These are phyloP conservation scores for Orgyia antiqua DNA, from an alignment of 2,888 invertebrate species.

Conservation along the genomic window DNA sequence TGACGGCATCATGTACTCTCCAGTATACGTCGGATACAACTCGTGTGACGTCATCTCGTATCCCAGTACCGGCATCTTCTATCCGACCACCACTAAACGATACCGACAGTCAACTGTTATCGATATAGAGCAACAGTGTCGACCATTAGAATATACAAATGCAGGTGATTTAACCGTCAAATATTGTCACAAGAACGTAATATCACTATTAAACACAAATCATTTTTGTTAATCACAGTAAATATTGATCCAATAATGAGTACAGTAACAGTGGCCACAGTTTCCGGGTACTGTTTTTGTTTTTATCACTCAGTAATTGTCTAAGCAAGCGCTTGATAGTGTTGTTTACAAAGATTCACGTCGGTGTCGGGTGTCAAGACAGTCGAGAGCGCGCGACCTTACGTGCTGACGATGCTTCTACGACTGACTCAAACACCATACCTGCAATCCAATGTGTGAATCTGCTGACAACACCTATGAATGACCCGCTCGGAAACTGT, in stretches of 20 bases:
- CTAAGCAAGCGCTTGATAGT: constrained; percentile 38
- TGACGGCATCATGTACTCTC: constrained; percentile 47
- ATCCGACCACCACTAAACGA: constrained; percentile 32
- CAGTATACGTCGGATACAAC: constrained; percentile 47
- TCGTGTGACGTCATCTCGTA: constrained; percentile 62
- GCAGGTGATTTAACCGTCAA: constrained; percentile 53
- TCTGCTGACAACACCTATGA: constrained; percentile 46
- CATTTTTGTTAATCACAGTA: constrained; percentile 31
- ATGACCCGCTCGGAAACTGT: constrained; percentile 39
- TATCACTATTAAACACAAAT: constrained; percentile 23
- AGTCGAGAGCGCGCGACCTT: constrained; percentile 39
- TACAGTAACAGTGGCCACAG: constrained; percentile 19
- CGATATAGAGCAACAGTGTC: constrained; percentile 37
- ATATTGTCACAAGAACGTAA: constrained; percentile 33
- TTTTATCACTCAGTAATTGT: constrained; percentile 46
- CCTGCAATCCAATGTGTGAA: constrained; percentile 42
- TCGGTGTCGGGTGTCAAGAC: constrained; percentile 28
- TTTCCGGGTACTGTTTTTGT: constrained; percentile 52
- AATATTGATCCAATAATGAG: constrained; percentile 34
- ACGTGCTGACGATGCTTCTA: constrained; percentile 34
- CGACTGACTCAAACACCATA: constrained; percentile 37
- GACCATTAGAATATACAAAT: constrained; percentile 31
- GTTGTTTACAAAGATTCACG: constrained; percentile 47
- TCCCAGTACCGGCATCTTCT: constrained; percentile 68
- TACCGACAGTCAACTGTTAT: constrained; percentile 39